phyloP scores from a whole-genome alignment of 2,113 vertebrate genomes.

The Nymphicus hollandicus region DNA sequence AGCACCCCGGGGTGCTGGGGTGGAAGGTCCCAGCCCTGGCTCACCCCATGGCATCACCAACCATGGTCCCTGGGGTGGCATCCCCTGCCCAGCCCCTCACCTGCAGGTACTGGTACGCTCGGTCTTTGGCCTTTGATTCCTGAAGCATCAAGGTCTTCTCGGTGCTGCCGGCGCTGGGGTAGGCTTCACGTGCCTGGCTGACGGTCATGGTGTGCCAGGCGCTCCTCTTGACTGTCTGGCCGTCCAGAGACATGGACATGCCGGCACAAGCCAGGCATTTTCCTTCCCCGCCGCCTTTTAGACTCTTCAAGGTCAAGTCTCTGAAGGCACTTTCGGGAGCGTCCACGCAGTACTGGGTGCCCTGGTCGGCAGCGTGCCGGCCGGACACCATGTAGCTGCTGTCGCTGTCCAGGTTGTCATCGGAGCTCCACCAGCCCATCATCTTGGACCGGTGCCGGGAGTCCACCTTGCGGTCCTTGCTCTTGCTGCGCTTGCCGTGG shows the following conservation, averaged over 20 bases:
- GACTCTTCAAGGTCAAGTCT: slow-evolving; percentile 94
- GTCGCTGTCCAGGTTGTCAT: slow-evolving; percentile 98
- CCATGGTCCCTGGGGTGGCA: accelerated
- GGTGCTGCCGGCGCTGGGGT: slow-evolving; percentile 81
- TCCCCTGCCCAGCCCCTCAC: slow-evolving; percentile 67
- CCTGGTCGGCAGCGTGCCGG: slow-evolving; percentile 73
- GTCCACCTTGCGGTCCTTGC: slow-evolving; percentile 83
- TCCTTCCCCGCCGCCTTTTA: slow-evolving; percentile 83
- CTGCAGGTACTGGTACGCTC: slow-evolving; percentile 95
- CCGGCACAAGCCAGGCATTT: slow-evolving; percentile 94
- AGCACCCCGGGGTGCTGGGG: neutral
- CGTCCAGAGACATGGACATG: slow-evolving; percentile 87
- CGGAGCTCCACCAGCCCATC: slow-evolving; percentile 98
- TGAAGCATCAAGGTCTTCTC: slow-evolving; percentile 91
- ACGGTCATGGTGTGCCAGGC: slow-evolving; percentile 99
- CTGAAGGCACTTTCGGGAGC: slow-evolving; percentile 94
- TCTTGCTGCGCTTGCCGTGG: slow-evolving; percentile 91
- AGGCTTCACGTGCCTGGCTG: slow-evolving; percentile 95
- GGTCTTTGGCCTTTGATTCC: slow-evolving; percentile 91
- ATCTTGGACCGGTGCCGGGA: slow-evolving; percentile 88
- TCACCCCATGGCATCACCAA: accelerated
- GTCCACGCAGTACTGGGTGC: slow-evolving; percentile 84
- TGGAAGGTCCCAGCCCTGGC: neutral
- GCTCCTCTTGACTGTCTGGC: slow-evolving; percentile 92
- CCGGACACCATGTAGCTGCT: slow-evolving; percentile 89